These are phyloP conservation scores for Esox lucius DNA, from an alignment of 2,797 vertebrate genomes.

Conservation along the genomic window DNA sequence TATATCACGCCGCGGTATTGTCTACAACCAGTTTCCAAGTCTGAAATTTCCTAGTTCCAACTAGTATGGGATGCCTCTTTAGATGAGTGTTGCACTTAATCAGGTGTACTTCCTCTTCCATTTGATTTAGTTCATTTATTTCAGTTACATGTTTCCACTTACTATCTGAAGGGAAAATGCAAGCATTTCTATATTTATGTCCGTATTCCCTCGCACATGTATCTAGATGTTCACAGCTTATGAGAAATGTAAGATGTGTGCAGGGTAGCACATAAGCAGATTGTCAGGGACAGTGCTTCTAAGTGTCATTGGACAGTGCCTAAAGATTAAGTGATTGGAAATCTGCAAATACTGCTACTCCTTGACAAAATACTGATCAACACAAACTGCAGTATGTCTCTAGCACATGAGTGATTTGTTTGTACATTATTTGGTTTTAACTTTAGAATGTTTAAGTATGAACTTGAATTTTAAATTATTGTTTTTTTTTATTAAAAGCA, in stretches of 20 bases:
- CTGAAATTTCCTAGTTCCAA: too few species aligned
- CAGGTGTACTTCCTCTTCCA: slow-evolving; percentile 38
- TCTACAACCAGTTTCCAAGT: too few species aligned
- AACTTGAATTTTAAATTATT: slow-evolving; percentile 87
- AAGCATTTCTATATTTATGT: slow-evolving; percentile 56
- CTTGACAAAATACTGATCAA: slow-evolving; percentile 46
- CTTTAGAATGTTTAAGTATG: slow-evolving; percentile 77
- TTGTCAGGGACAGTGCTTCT: slow-evolving; percentile 53
- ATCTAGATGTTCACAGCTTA: slow-evolving; percentile 30
- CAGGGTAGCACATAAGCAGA: slow-evolving; percentile 50
- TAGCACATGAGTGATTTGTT: slow-evolving; percentile 71
- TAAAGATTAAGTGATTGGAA: slow-evolving; percentile 51
- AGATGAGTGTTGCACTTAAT: slow-evolving; percentile 1
- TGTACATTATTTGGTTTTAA: slow-evolving; percentile 22
- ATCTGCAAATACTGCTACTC: slow-evolving; percentile 23
- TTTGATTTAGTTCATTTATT: slow-evolving; percentile 30
- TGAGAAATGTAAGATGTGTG: slow-evolving; percentile 16
- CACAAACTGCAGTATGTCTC: slow-evolving; percentile 74
- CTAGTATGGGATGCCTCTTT: too few species aligned
- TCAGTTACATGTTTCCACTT: slow-evolving; percentile 28
- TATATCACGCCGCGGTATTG: too few species aligned
- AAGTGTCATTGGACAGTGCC: slow-evolving; percentile 72
- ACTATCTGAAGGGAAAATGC: slow-evolving; percentile 8
- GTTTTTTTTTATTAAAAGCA: slow-evolving; percentile 72
- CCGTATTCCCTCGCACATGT: slow-evolving; percentile 52